Evolutionary conservation across 92 coral and sea anemone species (phyloP).

Genomic region (Phenganax subtilis): DNA sequence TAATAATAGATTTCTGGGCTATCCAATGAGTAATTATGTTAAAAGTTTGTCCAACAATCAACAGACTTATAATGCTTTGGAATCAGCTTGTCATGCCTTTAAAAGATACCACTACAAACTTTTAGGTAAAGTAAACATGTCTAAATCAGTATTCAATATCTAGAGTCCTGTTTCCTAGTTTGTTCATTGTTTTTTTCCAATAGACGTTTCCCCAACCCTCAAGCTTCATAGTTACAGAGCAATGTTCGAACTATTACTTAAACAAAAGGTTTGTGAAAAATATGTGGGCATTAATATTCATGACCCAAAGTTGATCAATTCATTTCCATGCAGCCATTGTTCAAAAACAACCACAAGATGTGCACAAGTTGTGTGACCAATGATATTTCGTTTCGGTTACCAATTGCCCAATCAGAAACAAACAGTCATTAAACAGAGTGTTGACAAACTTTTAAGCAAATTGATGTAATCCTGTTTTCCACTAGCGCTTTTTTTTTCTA

Average conservation of each 20-base stretch:
- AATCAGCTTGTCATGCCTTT: constrained; percentile 39
- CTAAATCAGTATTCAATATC: background rate
- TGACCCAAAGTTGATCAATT: background rate
- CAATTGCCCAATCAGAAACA: background rate
- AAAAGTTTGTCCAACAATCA: constrained; percentile 1
- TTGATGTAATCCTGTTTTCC: background rate
- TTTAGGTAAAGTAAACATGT: constrained; percentile 6
- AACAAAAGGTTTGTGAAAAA: constrained; percentile 21
- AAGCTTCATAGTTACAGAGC: constrained; percentile 37
- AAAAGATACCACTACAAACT: constrained; percentile 24
- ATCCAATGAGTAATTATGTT: constrained; percentile 35
- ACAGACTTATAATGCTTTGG: constrained; percentile 30
- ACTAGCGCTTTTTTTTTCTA: too few relatives aligned
- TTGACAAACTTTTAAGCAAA: too few relatives aligned
- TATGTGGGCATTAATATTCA: background rate
- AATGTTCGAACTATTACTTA: constrained; percentile 18
- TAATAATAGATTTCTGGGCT: background rate
- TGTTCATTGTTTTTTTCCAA: background rate
- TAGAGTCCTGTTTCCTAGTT: background rate
- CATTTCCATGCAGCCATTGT: background rate
- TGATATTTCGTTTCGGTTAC: background rate
- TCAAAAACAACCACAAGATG: background rate
- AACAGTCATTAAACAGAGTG: too few relatives aligned
- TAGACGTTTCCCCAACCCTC: constrained; percentile 29
- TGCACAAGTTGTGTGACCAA: too few relatives aligned